These are phyloP conservation scores for Trigoniulus corallinus DNA, from an alignment of 1,140 invertebrate species.

Conservation along the genomic window DNA sequence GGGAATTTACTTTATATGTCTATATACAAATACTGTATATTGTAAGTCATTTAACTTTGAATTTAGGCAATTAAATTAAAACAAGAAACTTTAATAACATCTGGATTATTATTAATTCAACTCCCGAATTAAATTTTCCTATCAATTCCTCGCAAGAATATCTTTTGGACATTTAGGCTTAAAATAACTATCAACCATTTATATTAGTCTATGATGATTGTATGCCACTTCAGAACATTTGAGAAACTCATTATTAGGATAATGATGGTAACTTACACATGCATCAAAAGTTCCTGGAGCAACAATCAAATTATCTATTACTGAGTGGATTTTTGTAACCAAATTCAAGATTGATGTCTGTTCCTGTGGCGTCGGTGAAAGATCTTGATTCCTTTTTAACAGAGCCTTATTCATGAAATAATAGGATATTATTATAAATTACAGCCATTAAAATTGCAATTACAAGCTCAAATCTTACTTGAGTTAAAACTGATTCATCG, in stretches of 20 bases:
- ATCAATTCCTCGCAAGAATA: too few species aligned
- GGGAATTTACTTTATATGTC: not conserved
- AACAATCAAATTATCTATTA: constrained; percentile 82
- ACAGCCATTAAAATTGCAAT: constrained; percentile 1
- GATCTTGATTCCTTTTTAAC: constrained; percentile 73
- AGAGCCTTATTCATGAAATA: constrained; percentile 41
- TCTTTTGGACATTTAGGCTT: too few species aligned
- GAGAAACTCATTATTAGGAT: not conserved
- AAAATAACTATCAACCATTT: too few species aligned
- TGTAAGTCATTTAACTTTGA: not conserved
- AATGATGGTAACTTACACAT: constrained; percentile 53
- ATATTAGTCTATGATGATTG: too few species aligned
- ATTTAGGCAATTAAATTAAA: too few species aligned
- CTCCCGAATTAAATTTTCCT: too few species aligned
- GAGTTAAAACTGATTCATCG: constrained; percentile 67
- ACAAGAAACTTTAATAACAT: too few species aligned
- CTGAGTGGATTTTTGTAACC: constrained; percentile 80
- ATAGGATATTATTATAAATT: constrained; percentile 7
- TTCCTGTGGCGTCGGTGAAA: constrained; percentile 73
- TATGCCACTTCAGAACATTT: too few species aligned
- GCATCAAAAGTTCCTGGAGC: constrained; percentile 85
- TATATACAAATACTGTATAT: not conserved
- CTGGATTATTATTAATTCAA: too few species aligned
- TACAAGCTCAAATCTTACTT: constrained; percentile 32
- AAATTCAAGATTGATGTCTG: constrained; percentile 79